These are phyloP conservation scores for Diplosoma virens DNA, from an alignment of 23 tunicate genomes.

Conservation along the genomic window DNA sequence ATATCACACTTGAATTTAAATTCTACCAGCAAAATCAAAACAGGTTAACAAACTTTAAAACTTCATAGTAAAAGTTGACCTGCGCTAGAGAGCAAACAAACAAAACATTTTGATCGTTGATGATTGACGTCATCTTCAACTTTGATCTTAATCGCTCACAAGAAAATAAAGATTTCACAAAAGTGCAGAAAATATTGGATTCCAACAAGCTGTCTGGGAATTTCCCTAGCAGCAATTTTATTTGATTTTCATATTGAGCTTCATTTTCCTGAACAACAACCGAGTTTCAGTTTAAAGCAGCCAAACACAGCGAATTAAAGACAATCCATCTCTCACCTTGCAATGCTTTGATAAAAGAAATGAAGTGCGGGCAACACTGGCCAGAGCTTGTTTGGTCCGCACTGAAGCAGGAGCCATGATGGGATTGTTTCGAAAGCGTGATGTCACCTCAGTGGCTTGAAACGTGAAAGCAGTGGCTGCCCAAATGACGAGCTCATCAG, in stretches of 20 bases:
- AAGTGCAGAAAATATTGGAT: slow-evolving; percentile 15
- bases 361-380: slow-evolving; percentile 26
- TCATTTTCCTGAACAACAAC: not conserved
- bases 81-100: slow-evolving; percentile 59
- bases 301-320: no score
- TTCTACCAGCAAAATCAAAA: not conserved
- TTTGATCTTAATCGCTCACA: not conserved
- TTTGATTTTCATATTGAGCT: not conserved
- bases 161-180: slow-evolving; percentile 22
- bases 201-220: not conserved
- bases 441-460: slow-evolving; percentile 39
- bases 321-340: slow-evolving; percentile 5
- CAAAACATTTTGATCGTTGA: slow-evolving; percentile 36
- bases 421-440: slow-evolving; percentile 39
- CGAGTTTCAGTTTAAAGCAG: not conserved
- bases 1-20: no score
- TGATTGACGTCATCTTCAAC: not conserved
- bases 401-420: slow-evolving; percentile 59
- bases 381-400: slow-evolving; percentile 43
- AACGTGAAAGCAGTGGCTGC: slow-evolving; percentile 50
- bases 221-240: slow-evolving; percentile 2
- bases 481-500: slow-evolving; percentile 29
- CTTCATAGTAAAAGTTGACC: slow-evolving; percentile 3
- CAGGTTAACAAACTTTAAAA: not conserved
- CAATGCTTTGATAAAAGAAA: slow-evolving; percentile 2